Percentiles rank a stretch among this genome's conserved stretches.
phyloP scores from a whole-genome alignment of 2,888 invertebrate species.

The Euproctis similis region DNA sequence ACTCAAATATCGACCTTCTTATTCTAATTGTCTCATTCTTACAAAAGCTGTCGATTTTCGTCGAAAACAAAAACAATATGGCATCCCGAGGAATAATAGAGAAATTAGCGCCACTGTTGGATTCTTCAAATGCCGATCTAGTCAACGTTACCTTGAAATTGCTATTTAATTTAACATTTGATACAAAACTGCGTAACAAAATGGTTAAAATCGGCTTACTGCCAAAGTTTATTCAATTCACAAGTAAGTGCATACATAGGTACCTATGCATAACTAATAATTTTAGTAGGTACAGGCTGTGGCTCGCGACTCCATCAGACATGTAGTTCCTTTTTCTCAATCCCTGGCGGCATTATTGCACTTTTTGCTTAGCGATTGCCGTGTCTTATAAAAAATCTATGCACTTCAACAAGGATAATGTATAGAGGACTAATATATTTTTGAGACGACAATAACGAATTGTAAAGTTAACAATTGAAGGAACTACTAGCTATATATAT shows the following conservation, averaged over 20 bases:
- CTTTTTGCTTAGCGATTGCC: too few species aligned
- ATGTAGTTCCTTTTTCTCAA: too few species aligned
- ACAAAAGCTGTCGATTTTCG: constrained; percentile 94
- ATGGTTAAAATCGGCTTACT: constrained; percentile 93
- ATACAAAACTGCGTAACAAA: constrained; percentile 87
- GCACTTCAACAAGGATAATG: too few species aligned
- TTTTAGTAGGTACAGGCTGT: too few species aligned
- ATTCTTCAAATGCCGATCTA: constrained; percentile 80
- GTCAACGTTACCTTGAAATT: constrained; percentile 90
- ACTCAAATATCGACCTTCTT: constrained; percentile 88
- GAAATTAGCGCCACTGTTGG: constrained; percentile 87
- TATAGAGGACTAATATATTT: too few species aligned
- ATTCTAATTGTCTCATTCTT: constrained; percentile 94
- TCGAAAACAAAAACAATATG: constrained; percentile 96
- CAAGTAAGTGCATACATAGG: constrained; percentile 78
- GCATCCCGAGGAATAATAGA: constrained; percentile 86
- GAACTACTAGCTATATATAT: too few species aligned
- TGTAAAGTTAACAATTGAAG: too few species aligned
- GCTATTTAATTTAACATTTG: constrained; percentile 97
- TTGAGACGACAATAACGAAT: too few species aligned
- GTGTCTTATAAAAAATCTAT: too few species aligned
- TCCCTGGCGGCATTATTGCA: too few species aligned
- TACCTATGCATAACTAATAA: not conserved
- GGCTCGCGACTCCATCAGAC: too few species aligned
- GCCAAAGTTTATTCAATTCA: constrained; percentile 90